Conservation (phyloP, 2,888 invertebrate genomes). For the Macropis europaea region DNA sequence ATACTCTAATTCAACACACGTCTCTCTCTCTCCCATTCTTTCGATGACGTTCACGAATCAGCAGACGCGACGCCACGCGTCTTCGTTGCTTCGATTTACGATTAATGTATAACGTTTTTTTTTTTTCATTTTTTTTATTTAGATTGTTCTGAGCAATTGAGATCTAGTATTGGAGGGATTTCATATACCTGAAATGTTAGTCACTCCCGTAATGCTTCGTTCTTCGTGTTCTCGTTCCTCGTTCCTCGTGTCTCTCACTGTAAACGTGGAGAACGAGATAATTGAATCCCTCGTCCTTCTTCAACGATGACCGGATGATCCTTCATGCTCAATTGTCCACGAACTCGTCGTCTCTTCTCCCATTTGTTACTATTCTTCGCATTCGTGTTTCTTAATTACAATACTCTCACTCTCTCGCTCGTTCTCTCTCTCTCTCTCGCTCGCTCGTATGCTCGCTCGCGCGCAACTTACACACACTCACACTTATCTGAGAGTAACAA, state of each 20-base stretch:
- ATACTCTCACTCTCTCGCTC: slow-evolving; percentile 34
- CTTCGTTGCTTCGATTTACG: slow-evolving; percentile 49
- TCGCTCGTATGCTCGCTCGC: slow-evolving; percentile 43
- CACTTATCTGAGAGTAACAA: slow-evolving; percentile 75
- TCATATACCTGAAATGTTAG: slow-evolving; percentile 64
- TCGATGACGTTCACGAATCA: slow-evolving; percentile 40
- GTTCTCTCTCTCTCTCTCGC: slow-evolving; percentile 15
- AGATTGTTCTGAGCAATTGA: slow-evolving; percentile 75
- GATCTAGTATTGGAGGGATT: slow-evolving; percentile 75
- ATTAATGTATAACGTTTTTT: slow-evolving; percentile 58
- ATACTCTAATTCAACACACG: slow-evolving; percentile 17
- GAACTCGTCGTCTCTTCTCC: not conserved
- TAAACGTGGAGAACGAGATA: no score
- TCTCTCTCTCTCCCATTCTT: slow-evolving; percentile 21
- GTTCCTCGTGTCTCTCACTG: slow-evolving; percentile 7
- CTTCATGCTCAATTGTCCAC: not conserved
- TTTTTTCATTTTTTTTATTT: slow-evolving; percentile 34
- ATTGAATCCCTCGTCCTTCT: not conserved
- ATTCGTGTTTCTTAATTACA: slow-evolving; percentile 32
- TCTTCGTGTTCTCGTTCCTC: not conserved
- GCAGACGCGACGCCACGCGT: slow-evolving; percentile 35
- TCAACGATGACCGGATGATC: not conserved
- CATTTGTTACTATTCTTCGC: not conserved
- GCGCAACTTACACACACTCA: slow-evolving; percentile 64
- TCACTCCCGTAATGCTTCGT: slow-evolving; percentile 44